phyloP scores from a whole-genome alignment of 2,113 vertebrate genomes.

The Lutjanus erythropterus region DNA sequence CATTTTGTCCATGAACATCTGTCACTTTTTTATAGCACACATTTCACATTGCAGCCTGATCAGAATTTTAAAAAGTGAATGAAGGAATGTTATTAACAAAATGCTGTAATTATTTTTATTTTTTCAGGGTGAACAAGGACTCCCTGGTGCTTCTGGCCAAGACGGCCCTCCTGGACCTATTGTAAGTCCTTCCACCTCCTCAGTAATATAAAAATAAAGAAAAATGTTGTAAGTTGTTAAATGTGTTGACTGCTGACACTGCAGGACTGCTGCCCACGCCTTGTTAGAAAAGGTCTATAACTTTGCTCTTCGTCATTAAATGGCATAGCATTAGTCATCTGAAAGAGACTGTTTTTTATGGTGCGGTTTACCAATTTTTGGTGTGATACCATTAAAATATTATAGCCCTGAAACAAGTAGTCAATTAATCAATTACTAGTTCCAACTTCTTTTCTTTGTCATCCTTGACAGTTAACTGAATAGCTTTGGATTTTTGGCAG shows the following conservation, averaged over 20 bases:
- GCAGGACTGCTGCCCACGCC: background rate
- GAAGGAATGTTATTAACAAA: background rate
- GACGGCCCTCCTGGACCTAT: conserved; percentile 96
- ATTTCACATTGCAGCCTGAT: background rate
- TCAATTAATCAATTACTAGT: background rate
- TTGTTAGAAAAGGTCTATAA: background rate
- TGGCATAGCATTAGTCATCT: background rate
- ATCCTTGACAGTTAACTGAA: background rate
- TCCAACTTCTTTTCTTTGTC: background rate
- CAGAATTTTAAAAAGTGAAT: background rate
- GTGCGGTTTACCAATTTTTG: background rate
- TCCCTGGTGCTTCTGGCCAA: conserved; percentile 93
- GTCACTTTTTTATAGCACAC: background rate
- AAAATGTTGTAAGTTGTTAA: no score
- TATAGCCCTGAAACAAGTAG: background rate
- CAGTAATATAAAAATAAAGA: background rate
- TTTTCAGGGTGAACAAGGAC: conserved; percentile 96
- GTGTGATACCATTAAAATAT: background rate
- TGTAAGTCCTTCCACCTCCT: conserved; percentile 78
- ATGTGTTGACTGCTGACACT: background rate
- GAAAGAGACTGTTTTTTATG: background rate
- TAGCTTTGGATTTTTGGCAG: background rate
- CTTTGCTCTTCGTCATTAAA: background rate
- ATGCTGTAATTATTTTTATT: background rate
- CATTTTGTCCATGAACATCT: background rate